Evolutionary conservation across 92 coral and sea anemone species (phyloP).

Genomic region (Plumapathes pennacea): DNA sequence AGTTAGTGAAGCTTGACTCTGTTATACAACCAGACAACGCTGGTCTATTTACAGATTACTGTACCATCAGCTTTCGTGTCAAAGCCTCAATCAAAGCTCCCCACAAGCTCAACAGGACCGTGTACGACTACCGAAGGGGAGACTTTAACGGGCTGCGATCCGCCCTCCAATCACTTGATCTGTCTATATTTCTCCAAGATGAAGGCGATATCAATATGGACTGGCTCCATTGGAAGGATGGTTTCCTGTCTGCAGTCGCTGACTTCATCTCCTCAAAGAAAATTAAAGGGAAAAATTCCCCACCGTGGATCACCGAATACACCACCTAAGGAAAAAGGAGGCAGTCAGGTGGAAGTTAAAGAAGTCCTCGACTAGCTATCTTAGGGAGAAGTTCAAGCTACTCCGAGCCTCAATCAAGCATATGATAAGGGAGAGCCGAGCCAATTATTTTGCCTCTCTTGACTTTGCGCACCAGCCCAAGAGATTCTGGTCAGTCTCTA

Average conservation of each 20-base stretch:
- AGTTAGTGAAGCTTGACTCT: constrained; percentile 17
- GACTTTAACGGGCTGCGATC: constrained; percentile 43
- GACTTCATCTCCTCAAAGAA: constrained; percentile 49
- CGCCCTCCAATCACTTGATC: constrained; percentile 37
- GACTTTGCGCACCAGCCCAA: constrained; percentile 37
- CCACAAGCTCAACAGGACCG: constrained; percentile 43
- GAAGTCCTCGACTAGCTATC: not conserved
- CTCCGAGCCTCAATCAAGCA: too few relatives aligned
- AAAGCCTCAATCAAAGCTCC: constrained; percentile 48
- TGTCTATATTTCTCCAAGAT: constrained; percentile 24
- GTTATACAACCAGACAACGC: constrained; percentile 26
- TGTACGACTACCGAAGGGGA: constrained; percentile 45
- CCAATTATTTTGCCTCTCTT: constrained; percentile 24
- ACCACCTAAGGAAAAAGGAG: constrained; percentile 5
- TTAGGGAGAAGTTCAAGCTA: too few relatives aligned
- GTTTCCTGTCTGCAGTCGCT: constrained; percentile 33
- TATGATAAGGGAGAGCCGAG: too few relatives aligned
- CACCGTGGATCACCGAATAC: constrained; percentile 1
- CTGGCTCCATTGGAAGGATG: constrained; percentile 48
- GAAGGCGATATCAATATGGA: constrained; percentile 27
- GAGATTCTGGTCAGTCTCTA: constrained; percentile 41
- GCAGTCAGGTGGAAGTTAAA: not conserved
- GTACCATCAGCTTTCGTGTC: constrained; percentile 37
- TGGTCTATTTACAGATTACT: constrained; percentile 56
- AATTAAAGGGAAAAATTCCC: constrained; percentile 25